Percentiles rank a stretch among this genome's conserved stretches.
These are phyloP conservation scores for Clepsis dumicolana DNA, from an alignment of 2,888 invertebrate species.

Conservation along the genomic window DNA sequence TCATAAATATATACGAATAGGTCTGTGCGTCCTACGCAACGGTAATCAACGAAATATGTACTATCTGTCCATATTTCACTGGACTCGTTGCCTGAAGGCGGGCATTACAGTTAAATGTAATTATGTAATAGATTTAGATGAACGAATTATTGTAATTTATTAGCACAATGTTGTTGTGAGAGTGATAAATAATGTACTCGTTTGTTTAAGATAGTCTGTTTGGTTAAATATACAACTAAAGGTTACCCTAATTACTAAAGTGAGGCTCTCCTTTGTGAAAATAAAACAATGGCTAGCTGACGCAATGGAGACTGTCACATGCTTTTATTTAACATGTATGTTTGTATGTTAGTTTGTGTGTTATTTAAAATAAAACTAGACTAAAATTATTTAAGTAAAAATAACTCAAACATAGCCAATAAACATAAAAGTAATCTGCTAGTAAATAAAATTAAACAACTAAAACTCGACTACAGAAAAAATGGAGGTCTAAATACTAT, in stretches of 20 bases:
- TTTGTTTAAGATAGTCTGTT: not conserved
- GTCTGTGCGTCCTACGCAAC: constrained; percentile 26
- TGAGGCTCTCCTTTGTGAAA: not conserved
- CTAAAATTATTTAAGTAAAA: too few relatives aligned
- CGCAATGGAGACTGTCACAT: too few relatives aligned
- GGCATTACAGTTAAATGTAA: not conserved
- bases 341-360: too few relatives aligned
- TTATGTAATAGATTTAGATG: not conserved
- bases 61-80: constrained; percentile 4
- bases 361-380: too few relatives aligned
- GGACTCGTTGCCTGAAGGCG: not conserved
- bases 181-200: not conserved
- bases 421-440: too few relatives aligned
- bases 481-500: too few relatives aligned
- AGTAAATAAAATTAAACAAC: too few relatives aligned
- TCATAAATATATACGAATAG: constrained; percentile 28
- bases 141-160: not conserved
- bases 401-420: too few relatives aligned
- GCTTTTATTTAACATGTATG: too few relatives aligned
- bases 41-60: constrained; percentile 20
- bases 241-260: not conserved
- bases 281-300: too few relatives aligned
- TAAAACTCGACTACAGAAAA: too few relatives aligned
- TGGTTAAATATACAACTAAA: not conserved
- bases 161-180: not conserved